phyloP scores from a whole-genome alignment of 2,888 invertebrate species.

The Phyllotreta striolata region DNA sequence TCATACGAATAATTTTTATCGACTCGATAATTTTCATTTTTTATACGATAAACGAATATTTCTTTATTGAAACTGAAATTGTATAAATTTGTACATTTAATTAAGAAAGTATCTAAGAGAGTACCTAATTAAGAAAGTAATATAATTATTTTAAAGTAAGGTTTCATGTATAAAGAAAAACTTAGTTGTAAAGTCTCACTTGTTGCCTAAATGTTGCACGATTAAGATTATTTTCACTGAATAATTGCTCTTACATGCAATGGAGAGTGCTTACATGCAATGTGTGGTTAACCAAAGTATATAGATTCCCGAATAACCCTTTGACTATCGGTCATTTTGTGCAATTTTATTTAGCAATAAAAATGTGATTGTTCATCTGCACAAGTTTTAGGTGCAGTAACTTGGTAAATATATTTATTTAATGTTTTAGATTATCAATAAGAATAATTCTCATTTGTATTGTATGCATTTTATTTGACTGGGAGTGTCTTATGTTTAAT shows the following conservation, averaged over 20 bases:
- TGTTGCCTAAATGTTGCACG: constrained; percentile 16
- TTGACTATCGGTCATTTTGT: constrained; percentile 45
- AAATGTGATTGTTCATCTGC: constrained; percentile 50
- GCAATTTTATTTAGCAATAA: constrained; percentile 55
- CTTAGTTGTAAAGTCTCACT: constrained; percentile 12
- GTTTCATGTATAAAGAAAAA: neutral
- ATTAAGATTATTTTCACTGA: constrained; percentile 39
- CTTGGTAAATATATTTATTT: constrained; percentile 43
- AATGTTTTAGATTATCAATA: constrained; percentile 30
- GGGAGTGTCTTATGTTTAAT: constrained; percentile 29
- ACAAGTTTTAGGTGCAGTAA: constrained; percentile 31
- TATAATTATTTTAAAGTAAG: too few relatives aligned
- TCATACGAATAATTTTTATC: too few relatives aligned
- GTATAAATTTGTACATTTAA: too few relatives aligned
- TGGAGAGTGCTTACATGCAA: constrained; percentile 52
- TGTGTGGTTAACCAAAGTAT: constrained; percentile 56
- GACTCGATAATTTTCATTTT: too few relatives aligned
- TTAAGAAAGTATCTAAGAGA: too few relatives aligned
- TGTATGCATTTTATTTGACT: constrained; percentile 27
- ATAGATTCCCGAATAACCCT: constrained; percentile 45
- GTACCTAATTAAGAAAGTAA: too few relatives aligned
- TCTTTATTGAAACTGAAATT: too few relatives aligned
- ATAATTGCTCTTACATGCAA: constrained; percentile 43
- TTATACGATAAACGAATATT: too few relatives aligned
- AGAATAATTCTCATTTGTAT: constrained; percentile 19